Evolutionary conservation across 2,113 vertebrate species (phyloP), one percentile per base, ranked within the genome.

Genomic region (Hippocampus barbouri): DNA sequence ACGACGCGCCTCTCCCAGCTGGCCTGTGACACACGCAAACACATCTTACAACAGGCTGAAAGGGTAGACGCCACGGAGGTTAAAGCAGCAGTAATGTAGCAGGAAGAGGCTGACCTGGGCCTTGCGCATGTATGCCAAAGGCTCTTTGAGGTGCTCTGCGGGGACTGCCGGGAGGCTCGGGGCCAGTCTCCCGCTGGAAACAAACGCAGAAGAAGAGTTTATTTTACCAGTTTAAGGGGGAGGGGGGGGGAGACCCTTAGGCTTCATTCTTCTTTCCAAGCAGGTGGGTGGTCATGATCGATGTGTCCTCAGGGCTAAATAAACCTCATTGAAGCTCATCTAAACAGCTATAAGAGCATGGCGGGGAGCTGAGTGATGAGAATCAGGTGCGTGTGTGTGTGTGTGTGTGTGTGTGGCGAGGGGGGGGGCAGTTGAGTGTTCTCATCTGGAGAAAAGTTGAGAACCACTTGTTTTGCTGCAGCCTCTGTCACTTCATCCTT

Each of bases 1-100:
- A 98, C 88, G 85, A 99, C 94, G 82, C 97, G 93, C 73, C 95
- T 98, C 85, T 99, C 97, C 97, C 97, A 99, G 90, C 91, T 94
- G 86, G 94, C 95, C 97, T 99, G 88, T 77, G 89, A 82, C 7
- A 30, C 56, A 80, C 12, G 64, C 40, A 73, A 16, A 76, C 68
- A 73, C 73, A 59, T 20, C 2, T 43, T 65, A 43, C 40, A 65
- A 43, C 12, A 66, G 16, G 34, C 43, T 53, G 21, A 2, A 47
- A 47, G 27, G 47, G 57, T 60, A 72, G n/a, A 63, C n/a, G 61
- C 67, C 14, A 30, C 1, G 38, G 59, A 74, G 61, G 27, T 20
- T 1, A 56, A 86, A 84, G 10, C 21, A 60, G 68, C 59, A 10
- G 9, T 10, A 10, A 38, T 38, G 34, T 38, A 38, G 5, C 34